phyloP scores from a whole-genome alignment of 2,113 vertebrate species.

The Parus major region DNA sequence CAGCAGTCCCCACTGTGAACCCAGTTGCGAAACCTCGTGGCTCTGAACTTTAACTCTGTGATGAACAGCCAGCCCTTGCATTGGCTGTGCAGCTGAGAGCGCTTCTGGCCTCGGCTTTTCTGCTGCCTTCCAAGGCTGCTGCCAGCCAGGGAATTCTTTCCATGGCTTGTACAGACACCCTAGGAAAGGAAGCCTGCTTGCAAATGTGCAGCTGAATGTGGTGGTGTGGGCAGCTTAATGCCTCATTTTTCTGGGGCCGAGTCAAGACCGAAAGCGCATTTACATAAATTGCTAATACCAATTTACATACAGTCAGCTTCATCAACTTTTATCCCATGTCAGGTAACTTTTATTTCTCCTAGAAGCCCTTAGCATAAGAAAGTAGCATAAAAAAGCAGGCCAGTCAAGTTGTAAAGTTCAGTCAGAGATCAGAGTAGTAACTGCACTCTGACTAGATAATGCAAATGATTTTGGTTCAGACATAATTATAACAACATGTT shows the following conservation, averaged over 20 bases:
- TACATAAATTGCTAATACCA: background rate
- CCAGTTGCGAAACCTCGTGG: background rate
- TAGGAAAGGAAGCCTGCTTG: constrained; percentile 6
- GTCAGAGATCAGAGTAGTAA: background rate
- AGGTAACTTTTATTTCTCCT: background rate
- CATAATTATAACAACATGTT: constrained; percentile 20
- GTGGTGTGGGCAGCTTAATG: background rate
- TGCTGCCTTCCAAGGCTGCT: background rate
- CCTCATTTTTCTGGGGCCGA: background rate
- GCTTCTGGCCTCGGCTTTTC: background rate
- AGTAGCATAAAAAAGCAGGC: background rate
- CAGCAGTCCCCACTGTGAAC: constrained; percentile 12
- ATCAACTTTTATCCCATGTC: background rate
- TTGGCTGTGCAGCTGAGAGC: background rate
- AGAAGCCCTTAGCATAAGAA: background rate
- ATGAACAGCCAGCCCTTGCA: background rate
- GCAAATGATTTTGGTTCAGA: background rate
- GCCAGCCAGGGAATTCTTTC: constrained; percentile 52
- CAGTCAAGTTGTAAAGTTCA: background rate
- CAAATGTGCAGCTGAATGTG: background rate
- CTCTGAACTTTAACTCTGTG: background rate
- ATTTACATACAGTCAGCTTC: background rate
- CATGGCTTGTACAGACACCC: background rate
- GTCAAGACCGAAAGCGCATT: background rate
- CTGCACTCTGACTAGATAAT: background rate